Base-by-base conservation (phyloP, 2,797 vertebrate genomes). In the Aldrovandia affinis region DNA sequence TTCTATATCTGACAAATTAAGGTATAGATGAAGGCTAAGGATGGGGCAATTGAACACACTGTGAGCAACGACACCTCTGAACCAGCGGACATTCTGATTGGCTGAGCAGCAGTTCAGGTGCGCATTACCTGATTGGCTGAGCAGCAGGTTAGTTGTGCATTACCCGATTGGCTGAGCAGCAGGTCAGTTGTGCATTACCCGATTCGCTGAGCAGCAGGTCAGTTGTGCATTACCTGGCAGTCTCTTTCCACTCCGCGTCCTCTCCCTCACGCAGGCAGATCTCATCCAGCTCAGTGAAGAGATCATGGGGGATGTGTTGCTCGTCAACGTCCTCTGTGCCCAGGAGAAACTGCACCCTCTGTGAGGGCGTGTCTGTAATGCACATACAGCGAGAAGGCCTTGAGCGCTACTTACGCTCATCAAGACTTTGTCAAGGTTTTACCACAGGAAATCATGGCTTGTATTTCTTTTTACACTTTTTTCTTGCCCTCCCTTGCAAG, bases 261-360 rank as follows among this genome's bases (percentile, higher is more conserved):
- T 99, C 97, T 73, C 98, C 97, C 92, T 99, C 97, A 86, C 96
- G 96, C 93, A 98, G 95, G 91, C 97, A 99, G 93, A 99, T 98
- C 90, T 99, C 98, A 87, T 99, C 98, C 89, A 99, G 95, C 89
- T 99, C 98, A 0, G 98, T 99, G 91, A 99, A 99, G 44, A 99
- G 96, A 91, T 98, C 97, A 52, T 99, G 98, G 85, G 98, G 98
- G 91, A 99, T 98, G 94, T 99, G 98, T 47, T 99, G 97, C 89
- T 99, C 98, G 0, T 99, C 98, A 81, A 96, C 98, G 87, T 99
- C 98, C 90, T 99, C 98, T 70, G 96, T 99, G 89, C 98, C 98
- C 90, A 99, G 94, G 92, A 99, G 96, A 92, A 99, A 99, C 92
- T 99, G 98, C 79, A 99, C 98, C 88, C 98, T 95, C 92, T 99